phyloP scores from a whole-genome alignment of 2,888 invertebrate genomes.

The Hedychridium roseum region DNA sequence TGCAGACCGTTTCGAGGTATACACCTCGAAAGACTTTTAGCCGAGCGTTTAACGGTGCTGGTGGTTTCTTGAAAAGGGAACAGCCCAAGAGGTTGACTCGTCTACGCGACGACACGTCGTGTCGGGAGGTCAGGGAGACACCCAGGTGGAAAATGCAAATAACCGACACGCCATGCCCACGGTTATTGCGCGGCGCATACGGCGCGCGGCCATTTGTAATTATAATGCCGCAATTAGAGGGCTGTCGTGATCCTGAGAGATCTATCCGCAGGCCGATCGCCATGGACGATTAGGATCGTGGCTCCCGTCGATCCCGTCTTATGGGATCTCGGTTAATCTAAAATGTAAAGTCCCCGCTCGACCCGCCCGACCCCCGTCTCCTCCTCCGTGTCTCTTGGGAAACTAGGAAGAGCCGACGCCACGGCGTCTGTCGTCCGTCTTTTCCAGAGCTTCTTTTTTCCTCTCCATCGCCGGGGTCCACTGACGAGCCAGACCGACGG shows the following conservation, averaged over 20 bases:
- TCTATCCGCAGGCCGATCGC: slow-evolving; percentile 48
- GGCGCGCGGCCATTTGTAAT: slow-evolving; percentile 59
- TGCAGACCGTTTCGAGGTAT: no score
- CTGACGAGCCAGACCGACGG: no score
- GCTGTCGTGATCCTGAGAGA: slow-evolving; percentile 56
- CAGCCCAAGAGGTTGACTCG: no score
- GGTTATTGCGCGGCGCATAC: slow-evolving; percentile 37
- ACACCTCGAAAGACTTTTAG: no score
- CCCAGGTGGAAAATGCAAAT: slow-evolving; percentile 40
- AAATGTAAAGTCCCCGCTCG: slow-evolving; percentile 51
- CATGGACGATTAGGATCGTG: slow-evolving; percentile 49
- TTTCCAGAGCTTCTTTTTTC: neutral
- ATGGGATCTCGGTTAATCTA: slow-evolving; percentile 41
- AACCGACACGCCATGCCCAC: slow-evolving; percentile 33
- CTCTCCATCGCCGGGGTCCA: neutral
- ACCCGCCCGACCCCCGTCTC: slow-evolving; percentile 28
- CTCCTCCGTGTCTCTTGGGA: slow-evolving; percentile 39
- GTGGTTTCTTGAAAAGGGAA: no score
- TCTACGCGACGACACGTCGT: no score
- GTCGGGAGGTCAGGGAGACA: slow-evolving; percentile 33
- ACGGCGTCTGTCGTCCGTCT: neutral
- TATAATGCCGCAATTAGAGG: slow-evolving; percentile 61
- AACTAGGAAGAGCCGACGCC: slow-evolving; percentile 37
- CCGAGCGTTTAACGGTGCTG: no score
- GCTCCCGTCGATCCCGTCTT: slow-evolving; percentile 23